These are phyloP conservation scores for Euwallacea similis DNA, from an alignment of 1,140 invertebrate species.

Conservation along the genomic window DNA sequence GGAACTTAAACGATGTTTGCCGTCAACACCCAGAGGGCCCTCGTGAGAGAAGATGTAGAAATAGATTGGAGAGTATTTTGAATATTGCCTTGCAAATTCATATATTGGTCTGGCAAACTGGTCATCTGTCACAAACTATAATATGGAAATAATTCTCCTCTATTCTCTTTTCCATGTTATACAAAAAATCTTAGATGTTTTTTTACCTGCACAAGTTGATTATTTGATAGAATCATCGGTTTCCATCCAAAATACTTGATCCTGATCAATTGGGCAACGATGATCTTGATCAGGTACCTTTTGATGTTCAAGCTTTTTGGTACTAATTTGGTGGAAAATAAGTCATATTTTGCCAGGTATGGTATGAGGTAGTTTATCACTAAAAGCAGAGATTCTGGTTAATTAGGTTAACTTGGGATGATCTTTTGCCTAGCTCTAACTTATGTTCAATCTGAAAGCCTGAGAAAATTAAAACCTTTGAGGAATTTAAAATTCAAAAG, in stretches of 20 bases:
- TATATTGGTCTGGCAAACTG: slow-evolving; percentile 43
- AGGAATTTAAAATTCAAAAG: too few relatives aligned
- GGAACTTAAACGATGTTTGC: slow-evolving; percentile 7
- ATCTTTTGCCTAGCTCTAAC: too few relatives aligned
- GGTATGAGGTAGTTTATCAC: slow-evolving; percentile 28
- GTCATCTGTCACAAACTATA: slow-evolving; percentile 37
- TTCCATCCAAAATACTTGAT: slow-evolving; percentile 38
- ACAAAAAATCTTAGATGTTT: too few relatives aligned
- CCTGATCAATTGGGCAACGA: slow-evolving; percentile 35
- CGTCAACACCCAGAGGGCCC: slow-evolving; percentile 23
- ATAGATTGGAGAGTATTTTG: slow-evolving; percentile 39
- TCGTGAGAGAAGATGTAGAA: slow-evolving; percentile 43
- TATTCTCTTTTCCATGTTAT: too few relatives aligned
- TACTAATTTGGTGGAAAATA: slow-evolving; percentile 26
- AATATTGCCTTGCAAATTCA: slow-evolving; percentile 32
- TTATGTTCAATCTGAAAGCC: too few relatives aligned
- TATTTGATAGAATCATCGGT: slow-evolving; percentile 30
- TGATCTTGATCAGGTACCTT: slow-evolving; percentile 8
- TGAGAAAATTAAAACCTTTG: too few relatives aligned
- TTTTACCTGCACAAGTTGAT: slow-evolving; percentile 25
- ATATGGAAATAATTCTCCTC: too few relatives aligned
- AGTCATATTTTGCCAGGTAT: slow-evolving; percentile 30
- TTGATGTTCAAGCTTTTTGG: slow-evolving; percentile 42
- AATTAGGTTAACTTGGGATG: too few relatives aligned
- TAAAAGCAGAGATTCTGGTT: slow-evolving; percentile 14